Conservation (phyloP, 1,140 invertebrate genomes). For the Megalopta genalis region DNA sequence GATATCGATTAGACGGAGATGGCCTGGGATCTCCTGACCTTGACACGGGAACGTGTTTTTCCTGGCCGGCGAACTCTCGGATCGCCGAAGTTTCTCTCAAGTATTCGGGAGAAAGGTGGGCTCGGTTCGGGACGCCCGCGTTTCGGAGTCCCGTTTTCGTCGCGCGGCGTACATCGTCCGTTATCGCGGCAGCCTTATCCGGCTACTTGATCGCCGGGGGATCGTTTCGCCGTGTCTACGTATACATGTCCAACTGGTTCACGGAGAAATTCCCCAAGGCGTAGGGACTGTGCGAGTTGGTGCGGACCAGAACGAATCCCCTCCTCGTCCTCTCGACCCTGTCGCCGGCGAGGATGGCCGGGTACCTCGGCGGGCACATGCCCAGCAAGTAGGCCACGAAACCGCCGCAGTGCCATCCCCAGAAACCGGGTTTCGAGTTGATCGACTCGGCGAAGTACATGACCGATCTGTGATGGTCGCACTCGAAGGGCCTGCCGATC, state of each 20-base stretch:
- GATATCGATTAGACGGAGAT: conserved; percentile 48
- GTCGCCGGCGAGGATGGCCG: conserved; percentile 74
- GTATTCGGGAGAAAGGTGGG: neutral
- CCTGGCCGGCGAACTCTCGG: neutral
- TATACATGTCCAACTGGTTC: conserved; percentile 45
- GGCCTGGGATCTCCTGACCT: conserved; percentile 41
- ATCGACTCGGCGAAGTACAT: conserved; percentile 89
- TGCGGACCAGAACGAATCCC: conserved; percentile 74
- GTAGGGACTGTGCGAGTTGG: conserved; percentile 69
- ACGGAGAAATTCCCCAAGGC: conserved; percentile 69
- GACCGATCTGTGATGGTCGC: conserved; percentile 85
- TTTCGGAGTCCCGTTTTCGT: too few relatives aligned
- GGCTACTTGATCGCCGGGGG: neutral
- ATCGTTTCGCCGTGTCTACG: neutral
- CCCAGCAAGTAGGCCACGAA: conserved; percentile 84
- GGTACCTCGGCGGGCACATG: conserved; percentile 78
- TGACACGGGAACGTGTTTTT: conserved; percentile 32
- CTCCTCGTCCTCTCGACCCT: conserved; percentile 58
- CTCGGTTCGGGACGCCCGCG: neutral
- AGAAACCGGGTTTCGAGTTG: conserved; percentile 85
- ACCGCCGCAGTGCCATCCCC: conserved; percentile 84
- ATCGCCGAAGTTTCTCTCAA: conserved; percentile 1
- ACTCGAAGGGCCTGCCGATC: conserved; percentile 77
- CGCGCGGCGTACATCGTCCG: neutral
- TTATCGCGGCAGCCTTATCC: conserved; percentile 19